phyloP scores from a whole-genome alignment of 2,888 invertebrate species.

The Drosophila subquinaria region DNA sequence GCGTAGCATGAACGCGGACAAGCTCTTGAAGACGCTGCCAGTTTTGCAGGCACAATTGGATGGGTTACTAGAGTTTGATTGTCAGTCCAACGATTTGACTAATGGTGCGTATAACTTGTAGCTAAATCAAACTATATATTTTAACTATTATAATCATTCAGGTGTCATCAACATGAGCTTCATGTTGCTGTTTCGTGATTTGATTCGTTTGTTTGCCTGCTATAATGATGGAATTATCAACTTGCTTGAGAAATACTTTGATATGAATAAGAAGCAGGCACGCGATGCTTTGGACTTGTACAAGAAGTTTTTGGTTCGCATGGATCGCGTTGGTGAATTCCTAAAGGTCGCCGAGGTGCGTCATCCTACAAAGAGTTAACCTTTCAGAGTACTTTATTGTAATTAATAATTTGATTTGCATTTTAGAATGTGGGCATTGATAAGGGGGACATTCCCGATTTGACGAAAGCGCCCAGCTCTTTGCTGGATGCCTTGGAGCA shows the following conservation, averaged over 20 bases:
- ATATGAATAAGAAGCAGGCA: slow-evolving; percentile 99
- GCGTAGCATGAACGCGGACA: slow-evolving; percentile 98
- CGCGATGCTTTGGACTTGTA: slow-evolving; percentile 99
- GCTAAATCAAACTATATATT: neutral
- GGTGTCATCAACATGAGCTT: slow-evolving; percentile 99
- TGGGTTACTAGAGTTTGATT: slow-evolving; percentile 98
- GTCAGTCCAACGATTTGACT: slow-evolving; percentile 97
- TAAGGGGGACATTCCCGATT: slow-evolving; percentile 98
- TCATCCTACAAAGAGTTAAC: neutral
- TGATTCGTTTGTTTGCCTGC: slow-evolving; percentile 99
- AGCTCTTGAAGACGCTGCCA: slow-evolving; percentile 97
- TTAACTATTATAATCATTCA: slow-evolving; percentile 44
- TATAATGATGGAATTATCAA: slow-evolving; percentile 99
- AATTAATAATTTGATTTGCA: slow-evolving; percentile 2
- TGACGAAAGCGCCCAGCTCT: slow-evolving; percentile 99
- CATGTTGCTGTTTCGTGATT: slow-evolving; percentile 99
- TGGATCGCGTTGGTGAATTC: slow-evolving; percentile 99
- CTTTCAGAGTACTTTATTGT: neutral
- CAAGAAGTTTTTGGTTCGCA: slow-evolving; percentile 98
- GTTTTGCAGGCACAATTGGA: slow-evolving; percentile 98
- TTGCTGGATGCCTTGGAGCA: slow-evolving; percentile 98
- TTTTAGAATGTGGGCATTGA: slow-evolving; percentile 96
- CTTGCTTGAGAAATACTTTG: slow-evolving; percentile 99
- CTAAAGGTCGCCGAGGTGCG: slow-evolving; percentile 92
- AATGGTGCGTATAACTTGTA: slow-evolving; percentile 88